Evolutionary conservation across 1,140 invertebrate genomes (phyloP).

Genomic region (Nasonia giraulti): DNA sequence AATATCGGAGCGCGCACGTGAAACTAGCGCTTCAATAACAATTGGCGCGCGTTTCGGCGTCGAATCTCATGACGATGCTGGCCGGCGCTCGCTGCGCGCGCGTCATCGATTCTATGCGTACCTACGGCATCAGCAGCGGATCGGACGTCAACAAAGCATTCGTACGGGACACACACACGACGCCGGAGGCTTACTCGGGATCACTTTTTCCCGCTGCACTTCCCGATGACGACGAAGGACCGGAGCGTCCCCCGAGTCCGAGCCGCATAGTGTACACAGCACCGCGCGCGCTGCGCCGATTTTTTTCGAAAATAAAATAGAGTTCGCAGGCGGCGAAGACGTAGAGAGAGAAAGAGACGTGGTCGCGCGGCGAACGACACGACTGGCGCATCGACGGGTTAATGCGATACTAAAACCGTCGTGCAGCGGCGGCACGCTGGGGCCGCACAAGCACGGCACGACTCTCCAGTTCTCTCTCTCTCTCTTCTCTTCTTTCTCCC

Average conservation of each 20-base stretch:
- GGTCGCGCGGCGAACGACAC: conserved; percentile 4
- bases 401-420: conserved; percentile 47
- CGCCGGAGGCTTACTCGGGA: not conserved
- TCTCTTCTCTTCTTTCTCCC: conserved; percentile 14
- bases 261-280: not conserved
- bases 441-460: not conserved
- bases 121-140: not conserved
- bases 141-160: not conserved
- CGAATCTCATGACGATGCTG: not conserved
- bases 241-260: not conserved
- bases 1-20: not conserved
- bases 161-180: not conserved
- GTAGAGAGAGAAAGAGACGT: not conserved
- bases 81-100: too few species aligned
- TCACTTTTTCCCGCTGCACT: not conserved
- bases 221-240: not conserved
- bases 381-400: conserved; percentile 35
- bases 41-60: not conserved
- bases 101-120: not conserved
- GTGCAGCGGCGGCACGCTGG: conserved; percentile 14
- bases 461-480: conserved; percentile 22
- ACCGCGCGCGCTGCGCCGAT: not conserved
- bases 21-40: not conserved
- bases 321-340: not conserved
- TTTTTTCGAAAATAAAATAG: not conserved